Percentiles rank a stretch among this genome's conserved stretches.
Evolutionary conservation across 64 coral and sea anemone genomes (phyloP).

Genomic region (Hydrozoanthus tunicans): DNA sequence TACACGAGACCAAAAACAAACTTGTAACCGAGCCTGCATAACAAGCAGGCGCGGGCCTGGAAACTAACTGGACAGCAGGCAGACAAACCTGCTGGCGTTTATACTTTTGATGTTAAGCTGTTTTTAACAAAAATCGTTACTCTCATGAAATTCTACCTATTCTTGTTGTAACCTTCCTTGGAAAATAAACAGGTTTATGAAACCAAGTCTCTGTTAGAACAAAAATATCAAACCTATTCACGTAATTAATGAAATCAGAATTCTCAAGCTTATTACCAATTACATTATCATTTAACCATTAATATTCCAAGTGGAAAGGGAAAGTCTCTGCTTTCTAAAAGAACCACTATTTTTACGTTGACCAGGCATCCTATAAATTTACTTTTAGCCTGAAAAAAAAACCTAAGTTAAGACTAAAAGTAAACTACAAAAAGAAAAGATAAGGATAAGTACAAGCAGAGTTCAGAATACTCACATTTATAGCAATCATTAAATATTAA

Average conservation of each 20-base stretch:
- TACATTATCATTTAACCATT: background rate
- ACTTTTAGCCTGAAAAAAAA: background rate
- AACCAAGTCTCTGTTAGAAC: constrained; percentile 1
- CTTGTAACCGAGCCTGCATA: too few species aligned
- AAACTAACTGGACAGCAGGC: too few species aligned
- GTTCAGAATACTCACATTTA: constrained; percentile 7
- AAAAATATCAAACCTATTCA: background rate
- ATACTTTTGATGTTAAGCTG: background rate
- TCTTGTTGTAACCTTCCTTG: background rate
- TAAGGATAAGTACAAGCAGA: background rate
- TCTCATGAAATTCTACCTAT: background rate
- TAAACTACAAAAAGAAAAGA: background rate
- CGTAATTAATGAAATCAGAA: background rate
- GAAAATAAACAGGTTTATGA: background rate
- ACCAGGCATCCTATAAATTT: background rate
- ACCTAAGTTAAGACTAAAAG: background rate
- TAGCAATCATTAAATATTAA: background rate
- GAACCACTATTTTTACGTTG: background rate
- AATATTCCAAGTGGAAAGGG: background rate
- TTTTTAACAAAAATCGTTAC: background rate
- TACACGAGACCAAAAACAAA: too few species aligned
- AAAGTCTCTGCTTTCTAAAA: constrained; percentile 11
- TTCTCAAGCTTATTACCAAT: background rate
- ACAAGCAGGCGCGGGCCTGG: too few species aligned
- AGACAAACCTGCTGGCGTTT: too few species aligned